phyloP scores from a whole-genome alignment of 2,113 vertebrate species.

The Vulpes vulpes region DNA sequence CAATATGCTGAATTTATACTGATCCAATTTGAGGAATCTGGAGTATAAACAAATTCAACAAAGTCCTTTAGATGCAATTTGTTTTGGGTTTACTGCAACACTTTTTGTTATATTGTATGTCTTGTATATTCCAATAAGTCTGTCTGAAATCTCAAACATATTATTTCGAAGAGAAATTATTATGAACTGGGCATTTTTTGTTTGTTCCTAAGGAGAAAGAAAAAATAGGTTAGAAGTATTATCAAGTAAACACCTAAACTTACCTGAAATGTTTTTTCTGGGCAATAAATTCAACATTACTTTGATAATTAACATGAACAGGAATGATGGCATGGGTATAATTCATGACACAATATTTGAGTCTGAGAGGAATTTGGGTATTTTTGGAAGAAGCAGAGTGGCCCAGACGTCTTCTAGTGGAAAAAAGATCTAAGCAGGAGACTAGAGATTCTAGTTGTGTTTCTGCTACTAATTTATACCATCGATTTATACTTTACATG shows the following conservation, averaged over 20 bases:
- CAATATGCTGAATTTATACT: neutral
- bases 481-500: conserved; percentile 43
- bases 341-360: neutral
- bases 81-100: conserved; percentile 95
- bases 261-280: neutral
- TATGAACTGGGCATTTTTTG: conserved; percentile 99
- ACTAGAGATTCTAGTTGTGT: neutral
- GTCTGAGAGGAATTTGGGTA: neutral
- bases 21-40: neutral
- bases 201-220: conserved; percentile 94
- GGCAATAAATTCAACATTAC: conserved; percentile 22
- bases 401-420: neutral
- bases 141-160: conserved; percentile 99
- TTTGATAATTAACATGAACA: neutral
- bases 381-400: neutral
- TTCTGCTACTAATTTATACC: conserved; percentile 3
- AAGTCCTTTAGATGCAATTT: conserved; percentile 91
- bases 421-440: neutral
- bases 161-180: conserved; percentile 99
- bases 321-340: neutral
- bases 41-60: conserved; percentile 70
- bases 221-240: neutral
- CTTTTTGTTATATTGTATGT: conserved; percentile 97
- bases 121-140: conserved; percentile 98
- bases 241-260: neutral